A percentile compares a stretch with the other conserved stretches of the same genome.
These are phyloP conservation scores for Phaethornis superciliosus DNA, from an alignment of 2,113 vertebrate genomes.

Conservation along the genomic window DNA sequence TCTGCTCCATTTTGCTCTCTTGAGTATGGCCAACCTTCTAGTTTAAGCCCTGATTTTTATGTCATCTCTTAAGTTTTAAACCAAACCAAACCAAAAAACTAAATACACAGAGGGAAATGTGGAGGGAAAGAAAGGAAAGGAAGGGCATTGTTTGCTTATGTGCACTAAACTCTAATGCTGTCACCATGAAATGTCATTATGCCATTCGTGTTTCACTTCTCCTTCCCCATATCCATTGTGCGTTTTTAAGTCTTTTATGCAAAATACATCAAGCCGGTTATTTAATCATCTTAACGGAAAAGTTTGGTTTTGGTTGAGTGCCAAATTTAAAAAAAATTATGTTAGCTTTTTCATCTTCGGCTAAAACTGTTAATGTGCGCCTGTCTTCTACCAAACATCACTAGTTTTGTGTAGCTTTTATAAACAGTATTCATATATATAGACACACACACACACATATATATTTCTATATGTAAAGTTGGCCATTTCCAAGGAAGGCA, in stretches of 20 bases:
- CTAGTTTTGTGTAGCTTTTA: not conserved
- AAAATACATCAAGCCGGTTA: not conserved
- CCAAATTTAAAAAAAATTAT: not conserved
- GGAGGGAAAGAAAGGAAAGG: not conserved
- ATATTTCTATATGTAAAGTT: not conserved
- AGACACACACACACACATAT: not conserved
- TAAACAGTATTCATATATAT: not conserved
- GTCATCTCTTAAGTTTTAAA: not conserved
- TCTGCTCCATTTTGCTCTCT: not conserved
- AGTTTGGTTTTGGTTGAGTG: not conserved
- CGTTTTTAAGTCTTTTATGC: conserved; percentile 29
- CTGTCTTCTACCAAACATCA: not conserved
- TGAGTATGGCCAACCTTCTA: not conserved
- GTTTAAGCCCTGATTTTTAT: not conserved
- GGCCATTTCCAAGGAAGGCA: not conserved
- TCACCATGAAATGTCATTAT: conserved; percentile 21
- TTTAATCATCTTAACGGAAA: conserved; percentile 43
- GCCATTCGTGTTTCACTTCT: conserved; percentile 64
- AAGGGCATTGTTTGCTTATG: not conserved
- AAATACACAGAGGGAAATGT: not conserved
- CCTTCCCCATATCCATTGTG: conserved; percentile 10
- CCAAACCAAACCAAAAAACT: not conserved
- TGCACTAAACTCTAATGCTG: not conserved
- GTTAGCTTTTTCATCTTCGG: not conserved
- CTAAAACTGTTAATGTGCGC: not conserved